Base-by-base conservation (phyloP, 2,888 invertebrate species). In the Hirudinaria manillensis region DNA sequence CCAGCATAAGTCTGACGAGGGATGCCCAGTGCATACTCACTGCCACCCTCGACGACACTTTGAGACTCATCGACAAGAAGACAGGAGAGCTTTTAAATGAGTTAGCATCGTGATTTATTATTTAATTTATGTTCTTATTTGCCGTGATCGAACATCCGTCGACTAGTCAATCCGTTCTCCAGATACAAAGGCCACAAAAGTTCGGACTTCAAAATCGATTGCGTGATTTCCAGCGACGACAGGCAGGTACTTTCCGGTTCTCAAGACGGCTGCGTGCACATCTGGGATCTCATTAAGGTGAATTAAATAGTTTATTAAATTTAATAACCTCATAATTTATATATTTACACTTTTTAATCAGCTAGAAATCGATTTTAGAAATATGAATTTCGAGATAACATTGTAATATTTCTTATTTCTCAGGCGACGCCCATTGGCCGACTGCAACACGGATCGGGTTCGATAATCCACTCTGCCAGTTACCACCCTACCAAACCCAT, bases 1-100 rank as follows among this genome's bases (percentile, higher is more conserved):
- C 93, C 0, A 92, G 90, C 82, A 91, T 92, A 0, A 90, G 89
- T 77, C 89, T 96, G 80, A 95, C 96, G 0, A 89, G 91, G 80
- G 99, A 99, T 85, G 93, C 92, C 0, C 96, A 97, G 82, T 98
- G 98, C 83, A 88, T 93, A 77, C 87, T 99, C 27, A 89, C 90
- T 0, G 92, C 93, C 80, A 92, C 93, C 80, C 89, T 92, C 7
- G 94, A 96, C 84, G 91, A 90, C 80, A 89, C 89, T 0, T 87
- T 98, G 0, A 90, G 92, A 82, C 87, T 99, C 72, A 89, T 98
- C 80, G 99, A 99, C 84, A 96, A 94, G 86, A 89, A 89, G 77
- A 89, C 90, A 10, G 94, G 94, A 68, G 84, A 85, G 79, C 79
- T 85, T 80, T 81, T 86, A 1, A 85, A 85, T 80, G 84, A 84